Evolutionary conservation across 2,888 invertebrate species (phyloP), one percentile per base, ranked within the genome.

Genomic region (Argyresthia goedartella): DNA sequence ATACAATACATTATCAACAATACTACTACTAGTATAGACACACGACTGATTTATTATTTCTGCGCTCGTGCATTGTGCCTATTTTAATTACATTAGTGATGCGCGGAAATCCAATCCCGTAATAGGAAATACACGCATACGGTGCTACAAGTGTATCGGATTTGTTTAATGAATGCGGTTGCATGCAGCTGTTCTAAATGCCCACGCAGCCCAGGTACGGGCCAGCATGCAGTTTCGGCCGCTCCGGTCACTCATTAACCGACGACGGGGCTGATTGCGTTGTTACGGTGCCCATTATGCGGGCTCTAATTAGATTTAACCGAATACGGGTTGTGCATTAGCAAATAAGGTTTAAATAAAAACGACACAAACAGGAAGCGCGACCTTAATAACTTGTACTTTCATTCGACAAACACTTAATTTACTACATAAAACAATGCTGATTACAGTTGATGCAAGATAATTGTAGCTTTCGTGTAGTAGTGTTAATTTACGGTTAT

Each of bases 301-400:
- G 80, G 82, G 82, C 66, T 56, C 72, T 80, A 85, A 85, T 82
- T 84, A 85, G 72, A 81, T 77, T 80, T 76, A 79, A 77, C 77
- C 76, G 73, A 82, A 84, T 84, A 80, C 81, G 82, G 82, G 82
- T 66, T 76, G 73, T 70, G 69, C 74, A 72, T 77, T 76, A 75
- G 75, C 73, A 67, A 69, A 42, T 58, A 56, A 67, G 7, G 42
- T 16, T 25, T 49, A 11, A 13, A 49, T 63, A 61, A 36, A 46
- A 47, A 52, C 14, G 13, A 25, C 25, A 6, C 25, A 25, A n/a
- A 14, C 52, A 34, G 39, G 11, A n/a, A 34, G 39, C 51, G 25
- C 25, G 48, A 48, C 34, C 47, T 25, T 45, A 55, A 53, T 53
- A 55, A 46, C 48, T 13, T 25, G 25, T 25, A 36, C 48, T 1